Conservation (phyloP, 2,797 vertebrate genomes). For the Gastrophryne carolinensis region DNA sequence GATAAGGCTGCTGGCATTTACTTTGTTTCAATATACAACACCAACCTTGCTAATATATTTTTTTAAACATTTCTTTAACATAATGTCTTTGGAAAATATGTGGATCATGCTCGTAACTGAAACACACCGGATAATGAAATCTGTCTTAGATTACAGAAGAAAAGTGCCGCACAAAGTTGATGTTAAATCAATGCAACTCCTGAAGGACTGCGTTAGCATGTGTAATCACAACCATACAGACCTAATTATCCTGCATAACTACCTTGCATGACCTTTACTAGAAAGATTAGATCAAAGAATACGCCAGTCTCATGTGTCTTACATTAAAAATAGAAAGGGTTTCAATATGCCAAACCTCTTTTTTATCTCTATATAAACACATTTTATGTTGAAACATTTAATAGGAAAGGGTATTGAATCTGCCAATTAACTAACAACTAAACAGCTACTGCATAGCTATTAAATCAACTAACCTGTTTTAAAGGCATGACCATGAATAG, state of each 20-base stretch:
- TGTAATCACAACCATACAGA: slow-evolving; percentile 27
- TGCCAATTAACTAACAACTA: neutral
- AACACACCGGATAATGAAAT: neutral
- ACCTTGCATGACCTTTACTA: slow-evolving; percentile 32
- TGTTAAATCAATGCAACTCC: slow-evolving; percentile 10
- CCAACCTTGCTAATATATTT: no score
- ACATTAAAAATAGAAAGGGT: neutral
- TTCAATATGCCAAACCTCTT: neutral
- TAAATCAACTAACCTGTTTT: neutral
- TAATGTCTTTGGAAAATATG: neutral
- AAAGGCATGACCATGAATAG: no score
- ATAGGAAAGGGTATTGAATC: neutral
- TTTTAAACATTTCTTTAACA: neutral
- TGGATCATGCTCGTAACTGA: neutral
- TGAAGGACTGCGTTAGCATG: neutral
- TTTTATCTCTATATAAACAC: neutral
- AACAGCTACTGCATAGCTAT: neutral
- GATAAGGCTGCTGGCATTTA: no score
- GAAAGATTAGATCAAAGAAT: slow-evolving; percentile 14
- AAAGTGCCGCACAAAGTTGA: neutral
- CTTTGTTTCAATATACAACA: no score
- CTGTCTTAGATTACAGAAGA: slow-evolving; percentile 19
- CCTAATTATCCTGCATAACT: slow-evolving; percentile 28
- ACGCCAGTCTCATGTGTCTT: neutral
- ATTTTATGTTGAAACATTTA: neutral